phyloP scores from a whole-genome alignment of 2,888 invertebrate species.

The Drosophila anomalipes region DNA sequence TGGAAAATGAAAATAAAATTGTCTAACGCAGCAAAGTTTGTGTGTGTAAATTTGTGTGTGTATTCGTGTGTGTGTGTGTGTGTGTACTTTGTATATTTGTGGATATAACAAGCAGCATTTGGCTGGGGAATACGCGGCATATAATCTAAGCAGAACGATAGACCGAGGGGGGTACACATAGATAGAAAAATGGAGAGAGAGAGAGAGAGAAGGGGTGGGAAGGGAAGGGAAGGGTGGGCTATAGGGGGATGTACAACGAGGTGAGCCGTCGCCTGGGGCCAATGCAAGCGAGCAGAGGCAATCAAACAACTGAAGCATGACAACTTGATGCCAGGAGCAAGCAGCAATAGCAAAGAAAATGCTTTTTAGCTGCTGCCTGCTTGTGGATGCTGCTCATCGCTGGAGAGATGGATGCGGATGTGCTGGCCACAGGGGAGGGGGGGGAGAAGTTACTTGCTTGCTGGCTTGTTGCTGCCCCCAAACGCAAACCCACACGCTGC shows the following conservation, averaged over 20 bases:
- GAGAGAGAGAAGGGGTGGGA: not conserved
- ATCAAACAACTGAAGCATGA: conserved; percentile 80
- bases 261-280: conserved; percentile 67
- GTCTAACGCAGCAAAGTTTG: conserved; percentile 51
- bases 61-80: conserved; percentile 1
- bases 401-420: conserved; percentile 1
- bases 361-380: conserved; percentile 37
- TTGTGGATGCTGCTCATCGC: conserved; percentile 14
- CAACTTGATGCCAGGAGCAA: conserved; percentile 80
- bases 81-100: conserved; percentile 26
- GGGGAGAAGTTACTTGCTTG: conserved; percentile 2
- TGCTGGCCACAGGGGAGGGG: not conserved
- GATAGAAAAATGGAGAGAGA: not conserved
- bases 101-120: conserved; percentile 58
- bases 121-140: conserved; percentile 65
- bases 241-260: conserved; percentile 34
- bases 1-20: conserved; percentile 76
- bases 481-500: conserved; percentile 17
- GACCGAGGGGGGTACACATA: not conserved
- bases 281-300: conserved; percentile 75
- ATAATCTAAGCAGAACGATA: conserved; percentile 38
- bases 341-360: conserved; percentile 56
- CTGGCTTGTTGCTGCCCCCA: not conserved
- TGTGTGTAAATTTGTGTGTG: not conserved
- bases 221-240: not conserved